Percentiles rank a stretch among this genome's conserved stretches.
These are phyloP conservation scores for Drosophila pseudoobscura DNA, from an alignment of 1,140 invertebrate species.

Conservation along the genomic window DNA sequence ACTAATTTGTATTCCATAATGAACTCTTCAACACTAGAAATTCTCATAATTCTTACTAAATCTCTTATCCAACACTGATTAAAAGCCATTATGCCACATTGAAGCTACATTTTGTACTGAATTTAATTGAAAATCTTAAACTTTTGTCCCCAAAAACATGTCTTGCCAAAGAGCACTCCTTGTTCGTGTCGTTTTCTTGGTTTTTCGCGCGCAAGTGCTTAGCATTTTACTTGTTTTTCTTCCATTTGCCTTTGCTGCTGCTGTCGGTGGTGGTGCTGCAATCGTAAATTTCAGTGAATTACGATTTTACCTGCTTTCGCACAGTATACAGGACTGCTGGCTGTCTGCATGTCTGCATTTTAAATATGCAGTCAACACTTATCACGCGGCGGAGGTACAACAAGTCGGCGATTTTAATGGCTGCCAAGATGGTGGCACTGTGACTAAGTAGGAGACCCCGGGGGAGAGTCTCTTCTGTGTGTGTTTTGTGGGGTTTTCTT, in stretches of 20 bases:
- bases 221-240: slow-evolving; percentile 31
- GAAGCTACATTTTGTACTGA: no score
- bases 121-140: no score
- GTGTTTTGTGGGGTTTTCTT: slow-evolving; percentile 26
- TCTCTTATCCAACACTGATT: no score
- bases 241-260: slow-evolving; percentile 14
- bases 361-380: slow-evolving; percentile 70
- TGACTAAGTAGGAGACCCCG: slow-evolving; percentile 33
- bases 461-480: background rate
- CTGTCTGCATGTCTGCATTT: slow-evolving; percentile 62
- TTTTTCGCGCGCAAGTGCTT: slow-evolving; percentile 12
- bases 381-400: slow-evolving; percentile 28
- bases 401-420: slow-evolving; percentile 50
- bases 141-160: background rate
- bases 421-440: slow-evolving; percentile 37
- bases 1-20: no score
- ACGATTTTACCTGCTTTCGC: slow-evolving; percentile 66
- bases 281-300: slow-evolving; percentile 77
- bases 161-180: background rate
- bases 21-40: no score
- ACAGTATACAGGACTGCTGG: slow-evolving; percentile 25
- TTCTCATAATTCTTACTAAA: no score
- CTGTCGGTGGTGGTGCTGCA: slow-evolving; percentile 48
- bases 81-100: no score
- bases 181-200: slow-evolving; percentile 7